Base-by-base conservation (phyloP, 1,140 invertebrate species). In the Heterodera schachtii region DNA sequence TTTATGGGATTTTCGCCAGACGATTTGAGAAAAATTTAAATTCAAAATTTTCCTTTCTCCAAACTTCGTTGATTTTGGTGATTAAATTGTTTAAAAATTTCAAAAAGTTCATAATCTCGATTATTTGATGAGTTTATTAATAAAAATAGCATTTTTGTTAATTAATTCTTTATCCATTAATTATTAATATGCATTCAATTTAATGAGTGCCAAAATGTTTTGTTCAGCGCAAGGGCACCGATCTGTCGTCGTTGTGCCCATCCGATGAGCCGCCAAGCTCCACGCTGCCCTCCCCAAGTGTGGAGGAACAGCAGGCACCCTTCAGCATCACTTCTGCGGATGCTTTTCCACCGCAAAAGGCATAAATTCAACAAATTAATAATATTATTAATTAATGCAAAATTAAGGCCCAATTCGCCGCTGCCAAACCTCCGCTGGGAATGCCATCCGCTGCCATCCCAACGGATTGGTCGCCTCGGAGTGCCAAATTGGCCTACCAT, bases 191-290 rank as follows among this genome's bases (percentile, higher is more conserved):
- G 31, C 31, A 31, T 31, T 31, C 31, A 31, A 31, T 31, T 31
- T 31, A 31, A 31, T 31, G 1, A 31, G 11, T 52, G 49, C 49
- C 49, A 11, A 11, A 11, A 8, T 52, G 49, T 31, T 52, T 52
- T 52, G 49, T 43, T 43, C 44, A 78, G 76, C 66, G 52, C 21
- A 78, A 70, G 47, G 43, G 66, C 57, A 9, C 84, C 46, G 77
- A 85, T 57, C 70, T 73, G n/a, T 13, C 75, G 21, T 86, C 85
- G 3, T 73, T 86, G 41, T 86, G 85, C 73, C 86, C 86, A 8
- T 83, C 86, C n/a, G 85, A 86, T 78, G 85, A 86, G 69, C 85
- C 84, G 19, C 82, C 85, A 3, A 86, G 84, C 75, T 79, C 81
- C 1, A 9, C 74, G 21, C 3, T 78, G 70, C 79, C 83, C 66